Evolutionary conservation across 1,140 invertebrate species (phyloP).

Genomic region (Babylonia areolata): DNA sequence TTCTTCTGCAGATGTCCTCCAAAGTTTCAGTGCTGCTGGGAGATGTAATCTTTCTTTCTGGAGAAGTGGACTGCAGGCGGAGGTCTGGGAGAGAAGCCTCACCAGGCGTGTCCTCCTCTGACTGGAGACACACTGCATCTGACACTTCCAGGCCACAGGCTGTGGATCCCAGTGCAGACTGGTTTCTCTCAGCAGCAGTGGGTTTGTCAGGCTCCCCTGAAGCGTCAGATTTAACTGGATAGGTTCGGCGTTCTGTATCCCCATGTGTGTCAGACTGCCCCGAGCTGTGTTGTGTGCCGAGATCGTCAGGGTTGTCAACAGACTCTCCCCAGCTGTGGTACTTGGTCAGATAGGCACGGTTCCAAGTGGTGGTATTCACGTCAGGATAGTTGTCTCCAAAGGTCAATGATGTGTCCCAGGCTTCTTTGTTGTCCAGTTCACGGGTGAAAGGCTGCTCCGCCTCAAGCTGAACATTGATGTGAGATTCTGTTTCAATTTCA

Average conservation of each 20-base stretch:
- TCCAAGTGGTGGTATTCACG: neutral
- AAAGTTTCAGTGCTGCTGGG: neutral
- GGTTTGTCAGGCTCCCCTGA: too few relatives aligned
- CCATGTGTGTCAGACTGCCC: too few relatives aligned
- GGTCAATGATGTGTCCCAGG: neutral
- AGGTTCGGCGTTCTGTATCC: too few relatives aligned
- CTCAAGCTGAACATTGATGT: conserved; percentile 26
- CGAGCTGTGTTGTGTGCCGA: too few relatives aligned
- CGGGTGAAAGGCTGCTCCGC: neutral
- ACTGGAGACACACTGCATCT: neutral
- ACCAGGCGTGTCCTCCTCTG: neutral
- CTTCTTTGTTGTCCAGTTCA: neutral
- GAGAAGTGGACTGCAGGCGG: neutral
- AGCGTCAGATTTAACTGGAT: too few relatives aligned
- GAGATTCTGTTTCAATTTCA: conserved; percentile 21
- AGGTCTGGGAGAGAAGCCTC: neutral
- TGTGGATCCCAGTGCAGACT: neutral
- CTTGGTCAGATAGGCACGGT: neutral
- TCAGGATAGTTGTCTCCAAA: neutral
- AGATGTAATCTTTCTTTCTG: neutral
- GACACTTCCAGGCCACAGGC: neutral
- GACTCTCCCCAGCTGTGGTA: neutral
- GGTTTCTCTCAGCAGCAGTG: neutral
- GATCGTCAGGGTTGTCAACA: too few relatives aligned
- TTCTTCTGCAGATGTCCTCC: neutral